Evolutionary conservation across 2,113 vertebrate genomes (phyloP).

Genomic region (Xiphophorus hellerii): DNA sequence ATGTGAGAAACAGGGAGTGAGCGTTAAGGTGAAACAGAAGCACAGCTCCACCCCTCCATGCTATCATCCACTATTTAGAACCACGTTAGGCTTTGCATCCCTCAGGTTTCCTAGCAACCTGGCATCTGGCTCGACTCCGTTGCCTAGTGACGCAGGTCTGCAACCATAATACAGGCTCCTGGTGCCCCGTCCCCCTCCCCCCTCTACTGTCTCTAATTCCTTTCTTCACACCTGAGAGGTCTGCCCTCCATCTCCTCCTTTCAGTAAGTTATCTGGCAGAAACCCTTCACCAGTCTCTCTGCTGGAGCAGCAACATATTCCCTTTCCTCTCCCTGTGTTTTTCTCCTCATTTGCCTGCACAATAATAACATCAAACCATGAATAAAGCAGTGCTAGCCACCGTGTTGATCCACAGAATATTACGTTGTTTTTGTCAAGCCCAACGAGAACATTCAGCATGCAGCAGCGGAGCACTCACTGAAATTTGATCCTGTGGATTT

Average conservation of each 20-base stretch:
- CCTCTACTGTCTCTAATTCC: slow-evolving; percentile 62
- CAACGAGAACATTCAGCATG: slow-evolving; percentile 53
- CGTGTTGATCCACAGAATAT: slow-evolving; percentile 66
- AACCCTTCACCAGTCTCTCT: slow-evolving; percentile 67
- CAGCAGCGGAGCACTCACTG: slow-evolving; percentile 69
- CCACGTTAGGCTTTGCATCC: slow-evolving; percentile 76
- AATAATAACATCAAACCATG: slow-evolving; percentile 50
- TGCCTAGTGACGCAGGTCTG: slow-evolving; percentile 71
- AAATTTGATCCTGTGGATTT: slow-evolving; percentile 78
- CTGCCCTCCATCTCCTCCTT: slow-evolving; percentile 58
- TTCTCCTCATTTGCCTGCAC: slow-evolving; percentile 39
- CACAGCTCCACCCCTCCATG: slow-evolving; percentile 46
- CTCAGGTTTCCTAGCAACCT: slow-evolving; percentile 80
- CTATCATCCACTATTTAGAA: slow-evolving; percentile 47
- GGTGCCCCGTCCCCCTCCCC: slow-evolving; percentile 68
- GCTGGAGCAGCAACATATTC: slow-evolving; percentile 45
- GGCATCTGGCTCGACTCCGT: slow-evolving; percentile 76
- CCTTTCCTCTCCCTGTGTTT: neutral
- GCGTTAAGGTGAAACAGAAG: slow-evolving; percentile 58
- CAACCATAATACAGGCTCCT: slow-evolving; percentile 70
- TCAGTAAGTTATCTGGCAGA: slow-evolving; percentile 59
- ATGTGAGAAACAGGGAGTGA: slow-evolving; percentile 37
- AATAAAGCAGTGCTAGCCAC: slow-evolving; percentile 66
- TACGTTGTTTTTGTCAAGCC: slow-evolving; percentile 65
- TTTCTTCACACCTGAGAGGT: slow-evolving; percentile 80